A percentile compares a stretch with the other conserved stretches of the same genome.
phyloP scores from a whole-genome alignment of 2,888 invertebrate genomes.

The Diarsia brunnea region DNA sequence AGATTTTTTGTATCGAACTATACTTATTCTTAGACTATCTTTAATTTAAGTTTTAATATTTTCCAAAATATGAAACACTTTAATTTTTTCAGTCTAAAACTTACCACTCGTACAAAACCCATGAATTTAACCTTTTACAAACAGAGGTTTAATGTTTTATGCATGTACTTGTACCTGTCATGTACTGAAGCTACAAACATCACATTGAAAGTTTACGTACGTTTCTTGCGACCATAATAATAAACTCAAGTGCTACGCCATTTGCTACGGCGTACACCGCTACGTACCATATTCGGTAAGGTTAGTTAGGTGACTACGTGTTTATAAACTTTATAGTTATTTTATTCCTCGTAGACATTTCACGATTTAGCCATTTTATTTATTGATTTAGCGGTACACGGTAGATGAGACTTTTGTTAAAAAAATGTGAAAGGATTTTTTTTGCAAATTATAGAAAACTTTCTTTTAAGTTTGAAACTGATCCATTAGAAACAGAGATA shows the following conservation, averaged over 20 bases:
- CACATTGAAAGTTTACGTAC: constrained; percentile 25
- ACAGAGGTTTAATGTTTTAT: neutral
- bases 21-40: neutral
- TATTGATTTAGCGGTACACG: constrained; percentile 16
- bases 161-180: neutral
- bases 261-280: constrained; percentile 38
- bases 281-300: constrained; percentile 52
- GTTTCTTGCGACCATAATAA: constrained; percentile 25
- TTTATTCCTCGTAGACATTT: constrained; percentile 37
- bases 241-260: constrained; percentile 36
- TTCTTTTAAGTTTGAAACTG: constrained; percentile 23
- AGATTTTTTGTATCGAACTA: neutral
- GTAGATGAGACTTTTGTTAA: neutral
- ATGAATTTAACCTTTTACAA: neutral
- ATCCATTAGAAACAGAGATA: constrained; percentile 14
- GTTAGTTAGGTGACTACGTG: constrained; percentile 36
- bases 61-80: neutral
- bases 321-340: constrained; percentile 11
- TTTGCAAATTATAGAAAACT: constrained; percentile 24
- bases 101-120: neutral
- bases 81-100: neutral
- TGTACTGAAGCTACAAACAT: no score
- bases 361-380: constrained; percentile 35
- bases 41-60: neutral
- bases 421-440: constrained; percentile 36